phyloP scores from a whole-genome alignment of 2,113 vertebrate genomes.

The Rhagologus leucostigma region DNA sequence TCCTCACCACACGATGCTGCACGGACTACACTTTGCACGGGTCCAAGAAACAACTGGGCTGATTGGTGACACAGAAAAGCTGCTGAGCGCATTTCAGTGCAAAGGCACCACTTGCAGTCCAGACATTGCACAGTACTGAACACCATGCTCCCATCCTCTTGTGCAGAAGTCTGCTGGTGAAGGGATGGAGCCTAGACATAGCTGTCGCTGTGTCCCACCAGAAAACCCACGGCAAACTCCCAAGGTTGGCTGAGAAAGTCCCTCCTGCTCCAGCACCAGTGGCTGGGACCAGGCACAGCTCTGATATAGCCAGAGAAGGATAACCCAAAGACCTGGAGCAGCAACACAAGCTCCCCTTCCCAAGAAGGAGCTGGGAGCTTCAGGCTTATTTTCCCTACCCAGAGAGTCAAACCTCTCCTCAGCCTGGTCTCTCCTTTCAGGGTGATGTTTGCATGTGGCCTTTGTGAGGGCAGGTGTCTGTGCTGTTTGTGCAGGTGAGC shows the following conservation, averaged over 20 bases:
- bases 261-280: neutral
- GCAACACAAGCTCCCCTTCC: neutral
- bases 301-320: accelerated
- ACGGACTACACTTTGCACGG: neutral
- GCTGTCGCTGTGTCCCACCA: neutral
- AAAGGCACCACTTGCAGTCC: neutral
- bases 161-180: neutral
- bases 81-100: neutral
- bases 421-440: neutral
- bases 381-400: neutral
- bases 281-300: neutral
- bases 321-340: neutral
- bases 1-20: neutral
- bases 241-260: neutral
- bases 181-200: neutral
- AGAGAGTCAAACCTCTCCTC: neutral
- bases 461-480: neutral
- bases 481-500: neutral
- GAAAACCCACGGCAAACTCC: neutral
- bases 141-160: neutral
- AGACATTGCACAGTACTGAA: neutral
- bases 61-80: neutral
- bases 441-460: accelerated
- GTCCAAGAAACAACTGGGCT: neutral
- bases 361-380: neutral